A percentile compares a stretch with the other conserved stretches of the same genome.
Conservation (phyloP, 35 echinoderm and acorn worm species). For the Ptychodera flava region DNA sequence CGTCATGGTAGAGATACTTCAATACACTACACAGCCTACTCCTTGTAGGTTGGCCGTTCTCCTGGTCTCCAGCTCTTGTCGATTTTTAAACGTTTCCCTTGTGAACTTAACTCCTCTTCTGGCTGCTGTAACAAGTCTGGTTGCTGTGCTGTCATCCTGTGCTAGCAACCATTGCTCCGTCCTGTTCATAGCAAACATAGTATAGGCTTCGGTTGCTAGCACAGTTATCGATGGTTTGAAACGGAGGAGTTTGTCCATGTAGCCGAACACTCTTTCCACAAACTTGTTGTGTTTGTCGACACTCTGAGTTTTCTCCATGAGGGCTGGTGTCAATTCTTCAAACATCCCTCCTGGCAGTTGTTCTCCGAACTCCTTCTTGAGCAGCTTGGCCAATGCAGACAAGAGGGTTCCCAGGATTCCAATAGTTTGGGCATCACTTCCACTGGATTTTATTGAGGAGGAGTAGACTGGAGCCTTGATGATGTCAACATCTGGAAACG, state of each 20-base stretch:
- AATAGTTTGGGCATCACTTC: constrained; percentile 22
- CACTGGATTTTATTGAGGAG: background rate
- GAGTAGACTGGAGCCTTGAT: constrained; percentile 26
- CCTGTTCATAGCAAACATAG: no score
- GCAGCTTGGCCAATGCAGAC: constrained; percentile 33
- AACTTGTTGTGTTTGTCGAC: constrained; percentile 58
- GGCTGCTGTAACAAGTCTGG: no score
- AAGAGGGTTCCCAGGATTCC: constrained; percentile 22
- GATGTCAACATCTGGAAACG: constrained; percentile 20
- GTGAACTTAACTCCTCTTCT: no score
- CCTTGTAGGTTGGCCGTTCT: no score
- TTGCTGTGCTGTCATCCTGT: no score
- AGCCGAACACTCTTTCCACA: constrained; percentile 40
- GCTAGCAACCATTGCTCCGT: no score
- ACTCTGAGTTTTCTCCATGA: no score
- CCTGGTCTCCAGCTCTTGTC: no score
- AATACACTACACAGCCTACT: no score
- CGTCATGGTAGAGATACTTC: no score
- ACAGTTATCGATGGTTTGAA: constrained; percentile 31
- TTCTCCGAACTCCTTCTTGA: constrained; percentile 26
- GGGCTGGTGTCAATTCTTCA: background rate
- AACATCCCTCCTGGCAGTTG: constrained; percentile 36
- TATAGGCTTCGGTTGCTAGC: no score
- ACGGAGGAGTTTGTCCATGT: constrained; percentile 33
- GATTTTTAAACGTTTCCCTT: no score